phyloP scores from a whole-genome alignment of 1,140 invertebrate species.

The Brachionus rotundiformis region DNA sequence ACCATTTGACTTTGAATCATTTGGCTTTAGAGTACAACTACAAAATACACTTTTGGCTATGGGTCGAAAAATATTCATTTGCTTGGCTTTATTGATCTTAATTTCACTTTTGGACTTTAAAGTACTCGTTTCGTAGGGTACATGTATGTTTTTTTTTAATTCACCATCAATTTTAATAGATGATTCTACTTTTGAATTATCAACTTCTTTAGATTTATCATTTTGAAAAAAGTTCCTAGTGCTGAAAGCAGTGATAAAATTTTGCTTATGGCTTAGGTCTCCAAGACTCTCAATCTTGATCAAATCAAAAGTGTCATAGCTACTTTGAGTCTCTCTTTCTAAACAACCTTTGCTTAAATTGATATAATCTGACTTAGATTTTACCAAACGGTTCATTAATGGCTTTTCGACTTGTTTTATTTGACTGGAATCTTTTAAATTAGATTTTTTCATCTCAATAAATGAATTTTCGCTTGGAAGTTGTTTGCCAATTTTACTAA shows the following conservation, averaged over 20 bases:
- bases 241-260: conserved; percentile 33
- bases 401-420: not conserved
- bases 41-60: conserved; percentile 1
- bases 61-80: not conserved
- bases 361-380: conserved; percentile 16
- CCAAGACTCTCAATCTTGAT: conserved; percentile 21
- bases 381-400: not conserved
- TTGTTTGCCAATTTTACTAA: not conserved
- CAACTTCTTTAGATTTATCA: not conserved
- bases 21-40: not conserved
- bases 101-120: conserved; percentile 29
- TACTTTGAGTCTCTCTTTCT: not conserved
- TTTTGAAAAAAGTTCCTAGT: conserved; percentile 33
- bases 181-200: conserved; percentile 2
- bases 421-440: not conserved
- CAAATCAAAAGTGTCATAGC: not conserved
- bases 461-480: not conserved
- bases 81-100: not conserved
- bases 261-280: conserved; percentile 8
- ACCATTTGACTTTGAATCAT: not conserved
- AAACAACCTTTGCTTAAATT: not conserved
- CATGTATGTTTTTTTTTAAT: not conserved
- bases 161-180: not conserved
- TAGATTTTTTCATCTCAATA: not conserved
- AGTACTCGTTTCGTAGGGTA: not conserved